Base-by-base conservation (phyloP, 2,888 invertebrate genomes). In the Tribolium freemani region DNA sequence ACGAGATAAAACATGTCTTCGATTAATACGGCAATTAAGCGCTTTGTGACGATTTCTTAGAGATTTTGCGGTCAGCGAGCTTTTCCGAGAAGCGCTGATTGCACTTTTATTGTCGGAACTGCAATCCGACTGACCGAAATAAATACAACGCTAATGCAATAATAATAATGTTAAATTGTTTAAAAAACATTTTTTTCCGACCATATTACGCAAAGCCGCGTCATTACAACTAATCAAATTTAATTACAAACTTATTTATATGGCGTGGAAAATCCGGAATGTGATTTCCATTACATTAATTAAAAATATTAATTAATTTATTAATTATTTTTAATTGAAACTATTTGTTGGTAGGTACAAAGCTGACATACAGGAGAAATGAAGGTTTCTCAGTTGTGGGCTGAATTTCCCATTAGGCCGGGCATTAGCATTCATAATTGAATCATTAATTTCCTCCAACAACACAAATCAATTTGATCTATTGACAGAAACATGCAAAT, bases 1-100 rank as follows among this genome's bases (percentile, higher is more conserved):
- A 79, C 75, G 79, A 80, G 79, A 80, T 80, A 79, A 69, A 80
- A 79, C 80, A 79, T 77, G 80, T 80, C 80, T 72, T 74, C 79
- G 76, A 81, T 81, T 80, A 79, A 78, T 79, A 80, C 78, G 78
- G 77, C 77, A 79, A 79, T 81, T 80, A 80, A 78, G 76, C 75
- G 31, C 38, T 38, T 38, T 38, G 38, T 38, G 38, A n/a, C 38
- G 31, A 26, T 61, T 48, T 30, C 20, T 5, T 58, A 13, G 58
- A 57, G 38, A 38, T 38, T 38, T 38, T 38, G 38, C 38, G 38
- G 38, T 38, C 38, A 38, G 38, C 9, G 38, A 38, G 38, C 38
- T 38, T 38, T 38, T 38, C n/a, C 38, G 26, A 26, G 26, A 26
- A 26, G 26, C 26, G 26, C 38, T 38, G 38, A 38, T n/a, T 38